These are phyloP conservation scores for Colletes latitarsis DNA, from an alignment of 1,140 invertebrate species.

Conservation along the genomic window DNA sequence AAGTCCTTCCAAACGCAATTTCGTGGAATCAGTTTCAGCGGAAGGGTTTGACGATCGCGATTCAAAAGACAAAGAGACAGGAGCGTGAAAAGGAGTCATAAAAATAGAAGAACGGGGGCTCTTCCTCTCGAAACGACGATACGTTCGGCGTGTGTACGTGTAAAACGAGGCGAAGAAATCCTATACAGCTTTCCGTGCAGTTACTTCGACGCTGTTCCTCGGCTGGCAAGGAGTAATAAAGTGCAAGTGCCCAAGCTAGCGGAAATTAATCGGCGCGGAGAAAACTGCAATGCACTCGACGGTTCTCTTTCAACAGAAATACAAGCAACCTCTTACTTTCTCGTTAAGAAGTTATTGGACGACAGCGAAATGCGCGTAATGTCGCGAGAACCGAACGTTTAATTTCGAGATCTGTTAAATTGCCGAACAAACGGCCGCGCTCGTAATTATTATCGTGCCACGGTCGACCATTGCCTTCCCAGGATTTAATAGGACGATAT, in stretches of 20 bases:
- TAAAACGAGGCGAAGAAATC: constrained; percentile 60
- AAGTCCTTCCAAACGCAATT: not conserved
- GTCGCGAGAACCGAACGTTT: constrained; percentile 35
- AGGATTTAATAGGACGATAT: not conserved
- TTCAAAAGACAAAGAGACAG: not conserved
- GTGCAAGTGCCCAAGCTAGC: constrained; percentile 65
- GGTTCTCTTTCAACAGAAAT: constrained; percentile 56
- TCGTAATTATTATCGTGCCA: not conserved
- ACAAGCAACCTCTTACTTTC: constrained; percentile 52
- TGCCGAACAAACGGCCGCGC: not conserved
- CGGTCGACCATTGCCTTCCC: not conserved
- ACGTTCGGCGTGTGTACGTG: constrained; percentile 56
- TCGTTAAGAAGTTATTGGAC: constrained; percentile 42
- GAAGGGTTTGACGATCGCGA: no score
- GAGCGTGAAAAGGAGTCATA: not conserved
- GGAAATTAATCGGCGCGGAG: constrained; percentile 63
- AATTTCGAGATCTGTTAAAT: constrained; percentile 21
- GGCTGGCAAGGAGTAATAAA: constrained; percentile 62
- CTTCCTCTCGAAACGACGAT: constrained; percentile 32
- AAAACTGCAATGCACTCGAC: constrained; percentile 63
- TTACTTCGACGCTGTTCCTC: constrained; percentile 56
- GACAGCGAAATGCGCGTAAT: constrained; percentile 44
- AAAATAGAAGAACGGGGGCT: constrained; percentile 6
- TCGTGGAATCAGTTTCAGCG: not conserved
- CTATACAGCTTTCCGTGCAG: constrained; percentile 52